Conservation (phyloP, 2,888 invertebrate species). For the Nebria salina region DNA sequence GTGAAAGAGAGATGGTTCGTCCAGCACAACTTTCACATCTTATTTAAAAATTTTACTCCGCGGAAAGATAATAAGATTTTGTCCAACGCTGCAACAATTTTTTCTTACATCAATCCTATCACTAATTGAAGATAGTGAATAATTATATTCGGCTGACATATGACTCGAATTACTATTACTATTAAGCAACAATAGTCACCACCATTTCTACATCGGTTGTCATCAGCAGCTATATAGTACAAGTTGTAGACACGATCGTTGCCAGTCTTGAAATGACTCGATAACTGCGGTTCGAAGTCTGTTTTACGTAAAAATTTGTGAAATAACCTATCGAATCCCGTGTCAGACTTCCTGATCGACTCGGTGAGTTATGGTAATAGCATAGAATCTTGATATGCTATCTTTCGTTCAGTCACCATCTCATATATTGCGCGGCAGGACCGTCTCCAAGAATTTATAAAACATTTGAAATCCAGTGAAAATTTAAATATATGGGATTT, state of each 20-base stretch:
- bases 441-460: background rate
- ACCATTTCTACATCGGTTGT: no score
- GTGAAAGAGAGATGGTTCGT: conserved; percentile 54
- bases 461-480: no score
- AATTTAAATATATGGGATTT: no score
- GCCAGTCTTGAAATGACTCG: background rate
- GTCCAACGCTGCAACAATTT: background rate
- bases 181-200: no score
- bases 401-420: background rate
- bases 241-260: background rate
- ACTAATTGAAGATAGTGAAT: no score
- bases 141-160: no score
- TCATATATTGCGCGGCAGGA: background rate
- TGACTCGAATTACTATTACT: no score
- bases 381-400: background rate
- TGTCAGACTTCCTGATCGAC: background rate
- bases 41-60: conserved; percentile 28
- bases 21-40: conserved; percentile 30
- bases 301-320: background rate
- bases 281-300: background rate
- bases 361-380: background rate
- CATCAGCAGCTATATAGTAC: no score
- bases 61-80: conserved; percentile 19
- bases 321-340: background rate
- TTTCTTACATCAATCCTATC: no score